Percentiles rank a stretch among this genome's conserved stretches.
These are phyloP conservation scores for Callyntrura guangdongensis DNA, from an alignment of 2,888 invertebrate species.

Conservation along the genomic window DNA sequence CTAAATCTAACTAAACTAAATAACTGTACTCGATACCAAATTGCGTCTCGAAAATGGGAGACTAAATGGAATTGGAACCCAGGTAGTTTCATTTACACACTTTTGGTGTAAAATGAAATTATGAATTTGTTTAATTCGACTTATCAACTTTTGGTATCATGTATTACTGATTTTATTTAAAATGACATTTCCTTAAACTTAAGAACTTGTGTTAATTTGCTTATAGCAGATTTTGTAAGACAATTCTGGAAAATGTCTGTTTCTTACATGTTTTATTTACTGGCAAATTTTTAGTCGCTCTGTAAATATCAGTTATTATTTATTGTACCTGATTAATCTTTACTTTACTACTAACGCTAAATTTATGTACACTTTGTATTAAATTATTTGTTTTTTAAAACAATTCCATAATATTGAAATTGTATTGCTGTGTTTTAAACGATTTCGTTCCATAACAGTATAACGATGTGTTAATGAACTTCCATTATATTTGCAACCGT, in stretches of 20 bases:
- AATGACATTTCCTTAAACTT: too few species aligned
- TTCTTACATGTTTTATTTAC: not conserved
- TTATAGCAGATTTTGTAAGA: not conserved
- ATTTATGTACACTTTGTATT: not conserved
- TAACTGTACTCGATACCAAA: not conserved
- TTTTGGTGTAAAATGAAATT: not conserved
- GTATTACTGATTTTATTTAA: not conserved
- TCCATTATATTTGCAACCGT: not conserved
- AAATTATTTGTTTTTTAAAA: too few species aligned
- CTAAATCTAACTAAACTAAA: too few species aligned
- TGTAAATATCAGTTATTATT: not conserved
- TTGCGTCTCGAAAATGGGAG: not conserved
- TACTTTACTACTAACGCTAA: not conserved
- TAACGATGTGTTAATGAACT: not conserved
- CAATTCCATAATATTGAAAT: not conserved
- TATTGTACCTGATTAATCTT: conserved; percentile 26
- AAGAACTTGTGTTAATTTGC: not conserved
- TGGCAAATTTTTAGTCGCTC: not conserved
- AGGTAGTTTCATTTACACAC: not conserved
- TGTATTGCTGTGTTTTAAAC: not conserved
- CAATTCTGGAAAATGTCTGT: not conserved
- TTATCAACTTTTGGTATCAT: not conserved
- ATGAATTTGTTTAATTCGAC: not conserved
- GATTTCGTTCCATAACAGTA: not conserved
- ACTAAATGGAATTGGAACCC: not conserved